phyloP scores from a whole-genome alignment of 2,797 vertebrate species.

The Trachops cirrhosus region DNA sequence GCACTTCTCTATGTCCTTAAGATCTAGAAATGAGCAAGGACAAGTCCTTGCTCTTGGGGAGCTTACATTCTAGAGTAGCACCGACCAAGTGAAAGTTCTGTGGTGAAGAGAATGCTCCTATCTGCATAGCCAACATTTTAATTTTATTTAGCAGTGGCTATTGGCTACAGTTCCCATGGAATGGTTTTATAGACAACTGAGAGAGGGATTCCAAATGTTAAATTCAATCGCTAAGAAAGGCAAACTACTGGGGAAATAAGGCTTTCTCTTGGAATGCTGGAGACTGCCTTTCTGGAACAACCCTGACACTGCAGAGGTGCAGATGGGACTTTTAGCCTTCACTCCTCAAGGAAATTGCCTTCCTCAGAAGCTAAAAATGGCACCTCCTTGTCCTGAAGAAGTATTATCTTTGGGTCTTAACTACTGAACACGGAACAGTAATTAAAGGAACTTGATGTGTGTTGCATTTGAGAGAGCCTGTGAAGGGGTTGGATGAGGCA shows the following conservation, averaged over 20 bases:
- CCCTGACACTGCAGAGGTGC: slow-evolving; percentile 69
- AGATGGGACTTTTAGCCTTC: slow-evolving; percentile 44
- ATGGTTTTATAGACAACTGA: neutral
- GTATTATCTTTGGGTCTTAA: neutral
- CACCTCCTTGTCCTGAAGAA: slow-evolving; percentile 28
- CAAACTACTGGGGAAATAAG: neutral
- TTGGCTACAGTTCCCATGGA: neutral
- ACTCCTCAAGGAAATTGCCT: slow-evolving; percentile 47
- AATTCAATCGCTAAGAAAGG: neutral
- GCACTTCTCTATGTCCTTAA: neutral
- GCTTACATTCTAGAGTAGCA: neutral
- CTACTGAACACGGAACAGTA: neutral
- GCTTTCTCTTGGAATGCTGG: slow-evolving; percentile 28
- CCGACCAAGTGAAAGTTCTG: accelerated
- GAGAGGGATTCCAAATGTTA: neutral
- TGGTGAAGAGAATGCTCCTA: neutral
- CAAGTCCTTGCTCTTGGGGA: neutral
- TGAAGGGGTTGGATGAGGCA: neutral
- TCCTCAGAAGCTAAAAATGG: slow-evolving; percentile 49
- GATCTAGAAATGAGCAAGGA: neutral
- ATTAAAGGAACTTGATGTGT: neutral
- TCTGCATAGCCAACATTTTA: neutral
- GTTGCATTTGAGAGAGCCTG: neutral
- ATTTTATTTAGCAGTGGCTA: neutral
- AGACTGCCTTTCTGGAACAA: slow-evolving; percentile 66